Evolutionary conservation across 2,797 vertebrate species (phyloP).

Genomic region (Natrix natrix): DNA sequence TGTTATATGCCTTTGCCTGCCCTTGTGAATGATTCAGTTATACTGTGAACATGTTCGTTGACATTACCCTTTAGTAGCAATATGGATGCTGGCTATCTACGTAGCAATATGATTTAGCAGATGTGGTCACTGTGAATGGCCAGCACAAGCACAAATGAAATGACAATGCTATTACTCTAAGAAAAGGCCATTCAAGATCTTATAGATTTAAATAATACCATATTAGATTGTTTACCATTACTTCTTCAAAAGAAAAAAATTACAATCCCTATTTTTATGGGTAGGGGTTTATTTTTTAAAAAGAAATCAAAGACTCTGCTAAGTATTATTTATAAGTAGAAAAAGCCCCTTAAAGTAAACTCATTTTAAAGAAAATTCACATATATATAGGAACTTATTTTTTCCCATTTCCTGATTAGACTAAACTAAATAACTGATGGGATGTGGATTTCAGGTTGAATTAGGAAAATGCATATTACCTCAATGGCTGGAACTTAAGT

Average conservation of each 20-base stretch:
- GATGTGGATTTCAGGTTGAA: slow-evolving; percentile 19
- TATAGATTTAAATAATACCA: background rate
- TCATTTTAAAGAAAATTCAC: background rate
- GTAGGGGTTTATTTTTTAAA: background rate
- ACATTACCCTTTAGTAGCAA: too few species aligned
- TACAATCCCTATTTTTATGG: too few species aligned
- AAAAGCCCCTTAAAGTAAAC: accelerated
- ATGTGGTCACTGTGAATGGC: background rate
- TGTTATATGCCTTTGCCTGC: too few species aligned
- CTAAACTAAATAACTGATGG: background rate
- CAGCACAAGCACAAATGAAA: background rate
- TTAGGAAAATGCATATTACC: background rate
- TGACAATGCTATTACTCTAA: too few species aligned
- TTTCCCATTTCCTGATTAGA: slow-evolving; percentile 17
- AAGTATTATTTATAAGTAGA: background rate
- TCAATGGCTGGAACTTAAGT: background rate
- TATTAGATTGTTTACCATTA: too few species aligned
- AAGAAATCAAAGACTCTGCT: background rate
- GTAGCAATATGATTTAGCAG: background rate
- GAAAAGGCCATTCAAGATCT: background rate
- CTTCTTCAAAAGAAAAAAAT: background rate
- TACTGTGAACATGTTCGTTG: background rate
- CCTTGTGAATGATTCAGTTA: background rate
- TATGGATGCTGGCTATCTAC: background rate
- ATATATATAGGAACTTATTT: background rate